phyloP scores from a whole-genome alignment of 2,888 invertebrate genomes.

The Ferrisia virgata region DNA sequence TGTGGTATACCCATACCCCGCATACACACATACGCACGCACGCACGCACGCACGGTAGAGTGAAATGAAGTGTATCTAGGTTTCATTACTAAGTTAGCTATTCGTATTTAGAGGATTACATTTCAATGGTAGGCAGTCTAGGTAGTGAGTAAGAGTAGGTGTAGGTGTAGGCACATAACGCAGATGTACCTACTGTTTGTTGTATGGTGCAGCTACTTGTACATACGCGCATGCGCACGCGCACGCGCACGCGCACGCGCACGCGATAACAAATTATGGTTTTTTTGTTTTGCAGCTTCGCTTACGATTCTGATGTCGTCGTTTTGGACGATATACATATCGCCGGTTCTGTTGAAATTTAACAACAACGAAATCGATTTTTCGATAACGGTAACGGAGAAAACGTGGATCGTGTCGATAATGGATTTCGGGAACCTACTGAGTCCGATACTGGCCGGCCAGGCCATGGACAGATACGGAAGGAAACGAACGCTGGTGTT shows the following conservation, averaged over 20 bases:
- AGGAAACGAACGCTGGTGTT: conserved; percentile 50
- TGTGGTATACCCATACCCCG: no score
- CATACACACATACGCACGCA: no score
- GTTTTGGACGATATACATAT: conserved; percentile 50
- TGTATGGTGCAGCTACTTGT: no score
- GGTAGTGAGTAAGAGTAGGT: no score
- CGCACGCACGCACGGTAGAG: no score
- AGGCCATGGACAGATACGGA: conserved; percentile 50
- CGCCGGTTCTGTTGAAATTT: conserved; percentile 48
- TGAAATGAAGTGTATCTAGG: no score
- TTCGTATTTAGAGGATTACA: no score
- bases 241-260: no score
- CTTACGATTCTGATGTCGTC: conserved; percentile 49
- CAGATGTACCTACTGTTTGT: no score
- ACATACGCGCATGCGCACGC: neutral
- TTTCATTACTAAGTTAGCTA: no score
- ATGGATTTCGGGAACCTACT: conserved; percentile 51
- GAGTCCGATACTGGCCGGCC: conserved; percentile 50
- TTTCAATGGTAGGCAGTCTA: no score
- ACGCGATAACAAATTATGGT: conserved; percentile 47
- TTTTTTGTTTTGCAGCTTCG: conserved; percentile 48
- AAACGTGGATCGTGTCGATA: conserved; percentile 50
- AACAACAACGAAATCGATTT: conserved; percentile 46
- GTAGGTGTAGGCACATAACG: no score
- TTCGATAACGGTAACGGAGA: conserved; percentile 45